These are phyloP conservation scores for Cydia splendana DNA, from an alignment of 1,140 invertebrate genomes.

Conservation along the genomic window DNA sequence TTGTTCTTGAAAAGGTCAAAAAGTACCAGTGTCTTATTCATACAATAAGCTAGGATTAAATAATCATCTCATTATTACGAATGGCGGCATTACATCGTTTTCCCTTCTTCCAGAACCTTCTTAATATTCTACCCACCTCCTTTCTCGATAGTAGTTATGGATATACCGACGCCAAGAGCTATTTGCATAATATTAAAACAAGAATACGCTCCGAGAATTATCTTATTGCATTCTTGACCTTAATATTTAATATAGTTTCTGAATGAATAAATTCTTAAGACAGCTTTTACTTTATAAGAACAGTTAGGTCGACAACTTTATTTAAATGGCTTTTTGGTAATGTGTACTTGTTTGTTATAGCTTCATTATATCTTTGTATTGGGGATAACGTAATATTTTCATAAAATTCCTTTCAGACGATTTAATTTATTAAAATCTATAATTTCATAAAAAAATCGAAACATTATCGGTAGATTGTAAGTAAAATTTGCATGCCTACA, in stretches of 20 bases:
- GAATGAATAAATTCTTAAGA: neutral
- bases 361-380: too few species aligned
- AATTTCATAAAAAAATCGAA: too few species aligned
- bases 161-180: slow-evolving; percentile 20
- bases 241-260: slow-evolving; percentile 5
- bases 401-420: too few species aligned
- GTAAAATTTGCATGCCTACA: too few species aligned
- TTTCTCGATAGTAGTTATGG: slow-evolving; percentile 1
- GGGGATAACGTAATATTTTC: too few species aligned
- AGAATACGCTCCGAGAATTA: slow-evolving; percentile 21
- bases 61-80: neutral
- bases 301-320: too few species aligned
- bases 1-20: neutral
- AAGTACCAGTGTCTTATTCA: neutral
- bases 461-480: too few species aligned
- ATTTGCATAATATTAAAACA: slow-evolving; percentile 31
- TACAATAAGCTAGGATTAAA: neutral
- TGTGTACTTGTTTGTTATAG: too few species aligned
- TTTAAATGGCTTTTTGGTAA: too few species aligned
- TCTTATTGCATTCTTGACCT: slow-evolving; percentile 22
- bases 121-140: slow-evolving; percentile 7
- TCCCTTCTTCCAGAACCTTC: neutral
- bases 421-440: too few species aligned
- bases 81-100: neutral
- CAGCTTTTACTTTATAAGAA: too few species aligned